phyloP scores from a whole-genome alignment of 2,113 vertebrate genomes.

The Archilochus colubris region DNA sequence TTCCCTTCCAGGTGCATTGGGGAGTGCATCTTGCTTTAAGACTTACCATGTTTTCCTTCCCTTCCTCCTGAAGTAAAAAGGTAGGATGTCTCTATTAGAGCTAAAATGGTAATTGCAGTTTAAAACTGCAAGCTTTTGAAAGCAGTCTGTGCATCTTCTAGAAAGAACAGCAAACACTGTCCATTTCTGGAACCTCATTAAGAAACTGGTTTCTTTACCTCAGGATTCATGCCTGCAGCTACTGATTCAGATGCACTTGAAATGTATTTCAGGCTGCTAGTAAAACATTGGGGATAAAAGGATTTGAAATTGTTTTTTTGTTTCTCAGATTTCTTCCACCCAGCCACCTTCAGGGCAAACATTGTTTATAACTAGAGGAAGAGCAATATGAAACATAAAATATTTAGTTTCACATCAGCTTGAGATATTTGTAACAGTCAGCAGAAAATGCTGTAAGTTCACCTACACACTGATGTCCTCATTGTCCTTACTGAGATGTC shows the following conservation, averaged over 20 bases:
- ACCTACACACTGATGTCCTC: background rate
- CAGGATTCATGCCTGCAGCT: background rate
- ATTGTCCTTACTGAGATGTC: background rate
- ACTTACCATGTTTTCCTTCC: background rate
- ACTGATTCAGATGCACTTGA: background rate
- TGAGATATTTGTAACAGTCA: background rate
- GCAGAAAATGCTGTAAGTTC: background rate
- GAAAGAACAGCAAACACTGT: background rate
- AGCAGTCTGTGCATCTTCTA: background rate
- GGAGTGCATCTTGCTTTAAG: background rate
- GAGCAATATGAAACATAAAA: background rate
- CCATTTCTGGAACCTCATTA: background rate
- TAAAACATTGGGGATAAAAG: background rate
- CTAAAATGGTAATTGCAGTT: background rate
- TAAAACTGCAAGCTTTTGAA: background rate
- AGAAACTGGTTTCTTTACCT: background rate
- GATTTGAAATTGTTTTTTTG: background rate
- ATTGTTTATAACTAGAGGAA: background rate
- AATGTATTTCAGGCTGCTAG: background rate
- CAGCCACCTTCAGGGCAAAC: background rate
- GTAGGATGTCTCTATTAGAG: background rate
- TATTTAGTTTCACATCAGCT: background rate
- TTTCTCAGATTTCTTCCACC: background rate
- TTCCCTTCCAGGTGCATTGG: background rate
- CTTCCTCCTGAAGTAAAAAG: background rate